Evolutionary conservation across 1,140 invertebrate species (phyloP).

Genomic region (Lepidurus apus): DNA sequence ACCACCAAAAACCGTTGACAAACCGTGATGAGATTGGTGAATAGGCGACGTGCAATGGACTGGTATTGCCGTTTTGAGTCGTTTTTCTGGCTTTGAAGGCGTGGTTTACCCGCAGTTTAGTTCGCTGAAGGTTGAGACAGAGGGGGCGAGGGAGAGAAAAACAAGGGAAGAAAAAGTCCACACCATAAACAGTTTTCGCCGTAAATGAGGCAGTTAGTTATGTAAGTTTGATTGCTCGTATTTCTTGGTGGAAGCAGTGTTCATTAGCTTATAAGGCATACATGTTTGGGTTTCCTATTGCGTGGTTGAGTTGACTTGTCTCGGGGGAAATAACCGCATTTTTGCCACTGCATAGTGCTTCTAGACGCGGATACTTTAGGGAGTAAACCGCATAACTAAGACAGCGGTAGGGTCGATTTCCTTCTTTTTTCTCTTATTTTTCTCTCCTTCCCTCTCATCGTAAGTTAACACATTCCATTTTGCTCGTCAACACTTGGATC

Average conservation of each 20-base stretch:
- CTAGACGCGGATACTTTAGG: not conserved
- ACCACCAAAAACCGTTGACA: too few relatives aligned
- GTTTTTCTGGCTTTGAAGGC: too few relatives aligned
- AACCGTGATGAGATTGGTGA: too few relatives aligned
- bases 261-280: not conserved
- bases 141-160: not conserved
- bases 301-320: not conserved
- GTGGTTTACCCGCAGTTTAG: too few relatives aligned
- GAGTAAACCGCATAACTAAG: not conserved
- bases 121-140: too few relatives aligned
- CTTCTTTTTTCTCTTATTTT: too few relatives aligned
- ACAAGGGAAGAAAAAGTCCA: not conserved
- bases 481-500: too few relatives aligned
- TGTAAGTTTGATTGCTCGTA: not conserved
- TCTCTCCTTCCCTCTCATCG: too few relatives aligned
- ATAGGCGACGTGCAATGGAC: too few relatives aligned
- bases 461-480: too few relatives aligned
- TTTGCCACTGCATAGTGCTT: not conserved
- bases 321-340: not conserved
- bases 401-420: not conserved
- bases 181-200: not conserved
- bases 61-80: too few relatives aligned
- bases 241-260: not conserved
- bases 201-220: not conserved
- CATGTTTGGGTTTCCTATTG: constrained; percentile 2